Base-by-base conservation (phyloP, 2,797 vertebrate genomes). In the Fratercula arctica region DNA sequence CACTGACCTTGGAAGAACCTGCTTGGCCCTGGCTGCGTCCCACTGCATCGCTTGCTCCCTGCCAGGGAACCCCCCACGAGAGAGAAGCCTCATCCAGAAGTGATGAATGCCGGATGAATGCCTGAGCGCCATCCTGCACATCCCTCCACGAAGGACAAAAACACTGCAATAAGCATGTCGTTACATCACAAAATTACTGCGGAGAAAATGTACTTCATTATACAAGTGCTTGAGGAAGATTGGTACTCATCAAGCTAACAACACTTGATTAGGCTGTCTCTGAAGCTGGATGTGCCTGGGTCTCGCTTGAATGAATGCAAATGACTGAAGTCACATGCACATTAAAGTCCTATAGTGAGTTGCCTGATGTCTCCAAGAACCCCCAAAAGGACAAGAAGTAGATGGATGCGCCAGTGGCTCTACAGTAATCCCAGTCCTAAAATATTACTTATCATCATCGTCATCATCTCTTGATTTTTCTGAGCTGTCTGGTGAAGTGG, bases 191-290 rank as follows among this genome's bases (percentile, higher is more conserved):
- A 39, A 93, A 93, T 88, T 50, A 85, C 91, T 85, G 95, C 61
- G 14, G 89, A 85, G 85, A 92, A 95, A 96, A 95, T 78, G 70
- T 87, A 86, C 86, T 96, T 97, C 96, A 94, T 97, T 97, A 92
- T 85, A 61, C 45, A 35, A 90, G 94, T 79, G 87, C 96, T 96
- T 21, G 21, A 93, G 93, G 92, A 96, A 95, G 91, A 96, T 83
- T 90, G 87, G 91, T 77, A 53, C 94, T 97, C 95, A 95, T 94
- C 94, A 96, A 85, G 93, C 56, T 82, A 95, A 93, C 57, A 14
- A 86, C 95, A 87, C 89, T 95, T 93, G 88, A 96, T 97, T 86
- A 85, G 87, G 84, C 85, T 61, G 72, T 82, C 89, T 88, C 95
- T 61, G 67, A 83, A 89, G 41, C 91, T 87, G 66, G 45, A 35